Percentiles rank a stretch among this genome's conserved stretches.
These are phyloP conservation scores for Sycobia sp. DNA, from an alignment of 1,140 invertebrate genomes.

Conservation along the genomic window DNA sequence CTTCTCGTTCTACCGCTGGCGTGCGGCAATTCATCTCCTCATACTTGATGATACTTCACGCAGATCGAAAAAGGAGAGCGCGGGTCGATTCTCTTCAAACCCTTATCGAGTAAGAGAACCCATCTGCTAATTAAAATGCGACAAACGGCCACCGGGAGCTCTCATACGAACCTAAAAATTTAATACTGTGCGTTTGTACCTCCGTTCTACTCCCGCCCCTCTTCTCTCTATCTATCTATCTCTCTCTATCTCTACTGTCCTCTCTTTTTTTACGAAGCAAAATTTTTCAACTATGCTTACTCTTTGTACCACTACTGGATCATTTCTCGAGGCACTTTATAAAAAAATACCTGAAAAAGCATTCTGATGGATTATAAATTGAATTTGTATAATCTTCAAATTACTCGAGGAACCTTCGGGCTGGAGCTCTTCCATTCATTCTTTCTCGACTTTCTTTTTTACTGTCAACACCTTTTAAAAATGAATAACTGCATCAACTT, in stretches of 20 bases:
- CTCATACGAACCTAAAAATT: constrained; percentile 31
- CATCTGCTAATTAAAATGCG: constrained; percentile 37
- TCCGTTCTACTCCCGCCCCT: not conserved
- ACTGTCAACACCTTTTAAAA: no score
- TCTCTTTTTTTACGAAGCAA: no score
- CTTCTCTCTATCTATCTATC: not conserved
- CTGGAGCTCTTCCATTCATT: not conserved
- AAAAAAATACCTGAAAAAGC: constrained; percentile 16
- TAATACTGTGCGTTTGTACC: constrained; percentile 15
- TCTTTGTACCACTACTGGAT: not conserved
- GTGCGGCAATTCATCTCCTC: no score
- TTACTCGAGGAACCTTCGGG: not conserved
- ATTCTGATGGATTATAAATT: constrained; percentile 29
- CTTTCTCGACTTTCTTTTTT: no score
- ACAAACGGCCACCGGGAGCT: constrained; percentile 22
- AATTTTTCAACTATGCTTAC: no score
- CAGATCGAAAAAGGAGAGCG: no score
- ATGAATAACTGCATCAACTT: no score
- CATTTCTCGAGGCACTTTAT: constrained; percentile 19
- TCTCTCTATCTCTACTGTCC: not conserved
- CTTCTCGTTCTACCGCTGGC: no score
- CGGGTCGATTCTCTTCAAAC: constrained; percentile 26
- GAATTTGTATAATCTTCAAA: constrained; percentile 24
- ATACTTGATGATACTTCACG: no score
- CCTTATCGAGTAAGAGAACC: constrained; percentile 22